Percentiles rank a stretch among this genome's conserved stretches.
Conservation (phyloP, 1,140 invertebrate genomes). For the Lepidurus packardi region DNA sequence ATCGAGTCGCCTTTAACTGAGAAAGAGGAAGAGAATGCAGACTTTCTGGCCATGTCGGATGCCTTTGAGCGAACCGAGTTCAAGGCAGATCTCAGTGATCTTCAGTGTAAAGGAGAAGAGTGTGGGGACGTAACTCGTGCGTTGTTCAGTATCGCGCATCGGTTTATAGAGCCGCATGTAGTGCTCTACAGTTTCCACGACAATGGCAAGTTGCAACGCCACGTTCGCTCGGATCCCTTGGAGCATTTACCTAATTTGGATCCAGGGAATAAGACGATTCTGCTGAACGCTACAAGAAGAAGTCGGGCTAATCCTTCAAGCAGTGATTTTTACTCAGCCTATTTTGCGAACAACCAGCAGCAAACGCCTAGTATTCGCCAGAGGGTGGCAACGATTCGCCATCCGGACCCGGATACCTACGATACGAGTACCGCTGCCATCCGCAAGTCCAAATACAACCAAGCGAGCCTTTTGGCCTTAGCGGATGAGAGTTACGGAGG, state of each 20-base stretch:
- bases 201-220: neutral
- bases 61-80: neutral
- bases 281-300: neutral
- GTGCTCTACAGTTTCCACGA: neutral
- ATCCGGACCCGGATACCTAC: neutral
- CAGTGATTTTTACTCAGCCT: neutral
- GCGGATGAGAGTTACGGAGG: conserved; percentile 26
- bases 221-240: neutral
- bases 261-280: too few relatives aligned
- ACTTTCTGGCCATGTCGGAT: neutral
- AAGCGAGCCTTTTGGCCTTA: neutral
- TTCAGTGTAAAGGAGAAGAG: neutral
- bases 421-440: neutral
- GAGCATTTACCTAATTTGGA: neutral
- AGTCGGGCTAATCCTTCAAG: neutral
- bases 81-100: neutral
- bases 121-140: neutral
- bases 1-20: neutral
- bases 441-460: neutral
- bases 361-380: neutral
- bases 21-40: neutral
- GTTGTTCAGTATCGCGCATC: neutral
- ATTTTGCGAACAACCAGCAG: neutral
- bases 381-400: neutral
- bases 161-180: neutral